Evolutionary conservation across 2,888 invertebrate species (phyloP).

Genomic region (Daptonema setosum): DNA sequence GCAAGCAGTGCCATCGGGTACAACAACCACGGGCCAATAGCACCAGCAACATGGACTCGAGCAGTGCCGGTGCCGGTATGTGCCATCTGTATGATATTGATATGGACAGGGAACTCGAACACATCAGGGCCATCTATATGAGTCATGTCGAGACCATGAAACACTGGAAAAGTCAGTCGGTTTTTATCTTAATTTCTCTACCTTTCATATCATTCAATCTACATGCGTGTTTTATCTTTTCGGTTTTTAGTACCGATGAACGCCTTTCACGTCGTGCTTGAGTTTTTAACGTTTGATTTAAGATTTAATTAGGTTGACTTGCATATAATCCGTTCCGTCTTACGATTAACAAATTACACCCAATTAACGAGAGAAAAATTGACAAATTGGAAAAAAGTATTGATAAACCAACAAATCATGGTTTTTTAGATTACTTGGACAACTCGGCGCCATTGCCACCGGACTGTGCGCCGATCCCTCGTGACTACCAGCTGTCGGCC

Average conservation of each 20-base stretch:
- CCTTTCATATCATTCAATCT: no score
- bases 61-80: background rate
- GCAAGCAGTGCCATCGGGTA: background rate
- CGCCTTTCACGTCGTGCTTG: no score
- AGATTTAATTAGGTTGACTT: no score
- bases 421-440: background rate
- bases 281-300: no score
- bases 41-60: background rate
- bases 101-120: conserved; percentile 2
- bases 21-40: background rate
- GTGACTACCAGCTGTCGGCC: background rate
- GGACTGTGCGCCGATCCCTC: background rate
- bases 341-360: no score
- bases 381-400: no score
- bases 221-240: no score
- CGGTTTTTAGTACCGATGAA: no score
- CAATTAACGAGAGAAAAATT: no score
- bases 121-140: background rate
- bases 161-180: conserved; percentile 3
- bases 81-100: conserved; percentile 2
- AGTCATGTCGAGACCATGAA: background rate
- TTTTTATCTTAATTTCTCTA: no score
- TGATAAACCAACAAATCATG: no score
- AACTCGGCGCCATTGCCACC: background rate
- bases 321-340: no score